Evolutionary conservation across 2,888 invertebrate genomes (phyloP).

Genomic region (Patella pellucida): DNA sequence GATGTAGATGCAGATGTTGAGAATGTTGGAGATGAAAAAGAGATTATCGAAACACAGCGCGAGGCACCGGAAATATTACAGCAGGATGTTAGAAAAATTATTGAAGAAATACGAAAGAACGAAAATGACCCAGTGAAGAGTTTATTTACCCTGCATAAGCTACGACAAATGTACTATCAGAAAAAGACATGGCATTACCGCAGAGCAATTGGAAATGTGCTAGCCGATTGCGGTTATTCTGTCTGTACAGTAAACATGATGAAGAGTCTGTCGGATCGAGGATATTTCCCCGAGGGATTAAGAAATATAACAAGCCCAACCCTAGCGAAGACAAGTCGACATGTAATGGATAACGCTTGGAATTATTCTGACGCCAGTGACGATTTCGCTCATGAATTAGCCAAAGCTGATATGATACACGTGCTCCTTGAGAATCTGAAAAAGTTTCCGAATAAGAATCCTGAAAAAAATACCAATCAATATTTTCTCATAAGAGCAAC

Average conservation of each 20-base stretch:
- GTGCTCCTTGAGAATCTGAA: background rate
- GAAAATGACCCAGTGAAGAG: background rate
- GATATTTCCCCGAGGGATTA: conserved; percentile 50
- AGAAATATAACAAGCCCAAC: conserved; percentile 57
- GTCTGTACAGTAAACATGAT: conserved; percentile 61
- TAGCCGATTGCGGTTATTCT: conserved; percentile 28
- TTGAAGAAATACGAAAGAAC: background rate
- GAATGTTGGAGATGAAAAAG: too few species aligned
- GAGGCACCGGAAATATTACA: background rate
- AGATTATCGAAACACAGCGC: too few species aligned
- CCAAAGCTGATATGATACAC: background rate
- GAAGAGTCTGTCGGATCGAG: conserved; percentile 61
- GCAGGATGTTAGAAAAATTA: background rate
- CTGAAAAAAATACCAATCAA: conserved; percentile 1
- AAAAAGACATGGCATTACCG: background rate
- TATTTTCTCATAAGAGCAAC: conserved; percentile 66
- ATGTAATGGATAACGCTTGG: conserved; percentile 65
- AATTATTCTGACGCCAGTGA: conserved; percentile 64
- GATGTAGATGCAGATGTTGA: too few species aligned
- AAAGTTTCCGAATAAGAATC: background rate
- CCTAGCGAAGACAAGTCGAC: conserved; percentile 68
- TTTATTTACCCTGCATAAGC: background rate
- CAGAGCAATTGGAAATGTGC: background rate
- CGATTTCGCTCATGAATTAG: conserved; percentile 53
- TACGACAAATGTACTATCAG: background rate